Conservation (phyloP, 2,797 vertebrate species). For the Spizella passerina region DNA sequence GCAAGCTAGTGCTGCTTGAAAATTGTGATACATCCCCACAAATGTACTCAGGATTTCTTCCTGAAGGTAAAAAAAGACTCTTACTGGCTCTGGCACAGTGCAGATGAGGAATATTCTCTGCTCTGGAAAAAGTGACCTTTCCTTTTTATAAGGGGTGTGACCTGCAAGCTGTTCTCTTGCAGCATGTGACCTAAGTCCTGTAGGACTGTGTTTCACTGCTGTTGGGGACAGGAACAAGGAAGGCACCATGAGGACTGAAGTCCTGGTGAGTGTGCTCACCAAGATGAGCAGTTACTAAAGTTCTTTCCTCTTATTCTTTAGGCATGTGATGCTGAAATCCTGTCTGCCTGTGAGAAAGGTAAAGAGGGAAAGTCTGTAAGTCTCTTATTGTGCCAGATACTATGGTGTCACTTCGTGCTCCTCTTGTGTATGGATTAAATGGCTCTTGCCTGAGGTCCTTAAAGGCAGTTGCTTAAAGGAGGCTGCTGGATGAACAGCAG, state of each 20-base stretch:
- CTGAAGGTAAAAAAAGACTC: background rate
- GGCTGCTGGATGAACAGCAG: background rate
- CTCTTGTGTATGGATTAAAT: background rate
- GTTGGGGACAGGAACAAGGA: background rate
- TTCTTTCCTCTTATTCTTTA: constrained; percentile 34
- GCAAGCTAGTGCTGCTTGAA: background rate
- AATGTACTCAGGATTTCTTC: background rate
- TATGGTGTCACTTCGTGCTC: background rate
- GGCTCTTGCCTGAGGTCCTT: background rate
- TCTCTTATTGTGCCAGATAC: background rate
- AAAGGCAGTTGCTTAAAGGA: background rate
- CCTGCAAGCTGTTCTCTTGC: background rate
- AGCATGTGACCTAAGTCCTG: background rate
- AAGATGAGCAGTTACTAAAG: background rate
- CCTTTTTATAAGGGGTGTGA: background rate
- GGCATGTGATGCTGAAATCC: constrained; percentile 68
- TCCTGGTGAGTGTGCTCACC: background rate
- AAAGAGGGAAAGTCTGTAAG: background rate
- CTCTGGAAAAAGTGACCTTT: background rate
- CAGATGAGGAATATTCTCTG: background rate
- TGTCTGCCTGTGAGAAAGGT: constrained; percentile 69
- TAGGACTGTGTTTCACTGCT: background rate
- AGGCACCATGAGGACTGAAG: background rate
- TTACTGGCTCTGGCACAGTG: background rate
- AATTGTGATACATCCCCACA: background rate